phyloP scores from a whole-genome alignment of 1,140 invertebrate species.

The Homalodisca vitripennis region DNA sequence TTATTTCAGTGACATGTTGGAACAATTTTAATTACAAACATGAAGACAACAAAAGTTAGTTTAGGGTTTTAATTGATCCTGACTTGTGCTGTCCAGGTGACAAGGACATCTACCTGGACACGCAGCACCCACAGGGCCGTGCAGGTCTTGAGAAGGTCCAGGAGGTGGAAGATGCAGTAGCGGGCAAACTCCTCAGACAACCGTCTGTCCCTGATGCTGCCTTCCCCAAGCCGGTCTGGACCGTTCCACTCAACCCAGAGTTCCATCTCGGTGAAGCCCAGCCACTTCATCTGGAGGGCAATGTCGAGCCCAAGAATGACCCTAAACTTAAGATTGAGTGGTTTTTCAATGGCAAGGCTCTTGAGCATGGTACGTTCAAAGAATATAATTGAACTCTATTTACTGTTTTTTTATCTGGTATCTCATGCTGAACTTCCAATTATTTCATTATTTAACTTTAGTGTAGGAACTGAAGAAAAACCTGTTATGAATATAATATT shows the following conservation, averaged over 20 bases:
- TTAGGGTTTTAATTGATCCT: too few relatives aligned
- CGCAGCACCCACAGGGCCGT: constrained; percentile 87
- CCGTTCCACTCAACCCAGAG: constrained; percentile 75
- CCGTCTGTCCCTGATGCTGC: constrained; percentile 66
- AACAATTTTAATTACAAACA: too few relatives aligned
- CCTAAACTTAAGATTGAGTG: constrained; percentile 92
- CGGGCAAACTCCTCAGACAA: constrained; percentile 65
- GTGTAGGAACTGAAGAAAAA: too few relatives aligned
- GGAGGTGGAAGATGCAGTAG: constrained; percentile 65
- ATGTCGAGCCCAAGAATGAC: constrained; percentile 95
- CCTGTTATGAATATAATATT: too few relatives aligned
- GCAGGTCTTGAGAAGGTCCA: constrained; percentile 78
- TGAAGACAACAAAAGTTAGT: too few relatives aligned
- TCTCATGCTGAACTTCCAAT: too few relatives aligned
- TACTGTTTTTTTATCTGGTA: too few relatives aligned
- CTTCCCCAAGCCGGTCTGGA: constrained; percentile 87
- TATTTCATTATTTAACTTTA: too few relatives aligned
- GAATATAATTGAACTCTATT: too few relatives aligned
- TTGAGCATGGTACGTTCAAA: constrained; percentile 70
- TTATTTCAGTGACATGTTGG: too few relatives aligned
- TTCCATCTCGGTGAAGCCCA: constrained; percentile 87
- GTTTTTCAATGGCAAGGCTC: constrained; percentile 88
- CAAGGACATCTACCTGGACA: constrained; percentile 76
- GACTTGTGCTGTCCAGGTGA: too few relatives aligned
- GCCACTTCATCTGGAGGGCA: constrained; percentile 87